Base-by-base conservation (phyloP, 2,113 vertebrate genomes). In the Cryptomyrus ogoouensis region DNA sequence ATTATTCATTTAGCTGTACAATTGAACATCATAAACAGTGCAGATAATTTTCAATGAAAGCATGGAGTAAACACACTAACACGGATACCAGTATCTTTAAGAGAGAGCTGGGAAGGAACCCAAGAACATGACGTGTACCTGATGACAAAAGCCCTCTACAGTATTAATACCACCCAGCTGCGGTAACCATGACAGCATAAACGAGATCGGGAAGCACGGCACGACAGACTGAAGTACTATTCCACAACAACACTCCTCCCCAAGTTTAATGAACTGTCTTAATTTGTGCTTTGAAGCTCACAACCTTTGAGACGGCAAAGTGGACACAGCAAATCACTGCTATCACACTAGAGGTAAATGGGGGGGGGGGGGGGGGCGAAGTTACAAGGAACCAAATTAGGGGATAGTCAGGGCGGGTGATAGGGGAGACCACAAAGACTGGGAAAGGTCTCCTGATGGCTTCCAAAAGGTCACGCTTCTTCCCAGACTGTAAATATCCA, bases 251-350 rank as follows among this genome's bases (percentile, higher is more conserved):
- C 91, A 91, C 89, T 12, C 88, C 74, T 35, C 31, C 90, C 80
- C 52, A 27, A 88, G 91, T 95, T 94, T 94, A 94, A 95, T 94
- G 92, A 94, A 94, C 92, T 94, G 90, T 89, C 91, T 87, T 90
- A 46, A 89, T 92, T 92, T 92, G 92, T 93, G 91, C 66, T 44
- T 42, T 91, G 77, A 90, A 90, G 85, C 89, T 46, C 87, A 52
- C 5, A 88, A 90, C 92, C 90, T 90, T 83, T 74, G 87, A 53
- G 80, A 50, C 17, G 6, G 88, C 92, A 92, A 66, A 93, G 92
- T 93, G 90, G 92, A 91, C 91, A 91, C 91, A 62, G 91, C 89
- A 92, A 95, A 94, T 95, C 93, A 93, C 92, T n/a, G 58, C 88
- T 49, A 87, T 87, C 85, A 5, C 24, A 62, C n/a, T 88, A 89